phyloP scores from a whole-genome alignment of 2,113 vertebrate genomes.

The Typhlomys cinereus region DNA sequence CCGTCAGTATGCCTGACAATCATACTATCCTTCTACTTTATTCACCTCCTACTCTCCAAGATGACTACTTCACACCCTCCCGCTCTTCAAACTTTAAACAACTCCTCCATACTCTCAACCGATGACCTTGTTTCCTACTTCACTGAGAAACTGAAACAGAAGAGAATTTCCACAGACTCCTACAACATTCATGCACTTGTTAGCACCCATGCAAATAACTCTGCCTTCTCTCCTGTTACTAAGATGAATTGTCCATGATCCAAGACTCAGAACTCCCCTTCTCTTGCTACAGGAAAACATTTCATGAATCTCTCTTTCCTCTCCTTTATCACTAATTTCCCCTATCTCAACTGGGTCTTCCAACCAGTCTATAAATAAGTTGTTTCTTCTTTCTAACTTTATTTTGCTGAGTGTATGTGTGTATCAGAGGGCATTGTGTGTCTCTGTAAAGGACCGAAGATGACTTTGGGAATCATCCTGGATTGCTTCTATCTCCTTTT shows the following conservation, averaged over 20 bases:
- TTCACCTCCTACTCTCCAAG: conserved; percentile 19
- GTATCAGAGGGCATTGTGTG: no score
- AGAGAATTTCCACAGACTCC: conserved; percentile 20
- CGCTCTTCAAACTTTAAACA: conserved; percentile 46
- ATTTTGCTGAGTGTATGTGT: no score
- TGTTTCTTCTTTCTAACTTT: not conserved
- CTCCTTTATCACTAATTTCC: not conserved
- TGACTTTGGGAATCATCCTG: no score
- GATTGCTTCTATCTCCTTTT: no score
- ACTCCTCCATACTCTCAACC: not conserved
- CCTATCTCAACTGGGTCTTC: not conserved
- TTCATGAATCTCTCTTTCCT: not conserved
- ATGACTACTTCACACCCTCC: conserved; percentile 18
- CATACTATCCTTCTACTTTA: not conserved
- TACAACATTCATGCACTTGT: not conserved
- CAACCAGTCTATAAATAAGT: not conserved
- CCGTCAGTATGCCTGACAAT: not conserved
- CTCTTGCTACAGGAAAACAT: not conserved
- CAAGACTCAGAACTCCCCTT: not conserved
- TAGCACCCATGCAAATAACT: not conserved
- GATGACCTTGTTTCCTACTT: conserved; percentile 62
- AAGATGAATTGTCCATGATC: not conserved
- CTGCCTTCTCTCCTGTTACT: not conserved
- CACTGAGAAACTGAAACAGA: conserved; percentile 26
- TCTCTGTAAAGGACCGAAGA: no score